Percentiles rank a stretch among this genome's conserved stretches.
Conservation (phyloP, 2,113 vertebrate genomes). For the Danio rerio region DNA sequence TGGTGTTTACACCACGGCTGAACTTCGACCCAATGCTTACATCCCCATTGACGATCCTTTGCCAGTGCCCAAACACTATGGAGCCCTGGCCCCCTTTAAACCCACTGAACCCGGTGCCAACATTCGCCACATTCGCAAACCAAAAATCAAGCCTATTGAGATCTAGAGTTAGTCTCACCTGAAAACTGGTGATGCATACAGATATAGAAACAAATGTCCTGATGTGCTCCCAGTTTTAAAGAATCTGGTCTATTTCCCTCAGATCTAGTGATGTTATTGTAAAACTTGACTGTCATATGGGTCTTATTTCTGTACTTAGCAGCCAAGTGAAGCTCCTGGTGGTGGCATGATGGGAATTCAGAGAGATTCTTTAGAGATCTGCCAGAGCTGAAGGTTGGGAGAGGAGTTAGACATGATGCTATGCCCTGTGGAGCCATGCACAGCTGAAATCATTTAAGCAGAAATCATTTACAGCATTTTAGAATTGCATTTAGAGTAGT, state of each 20-base stretch:
- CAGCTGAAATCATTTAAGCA: background rate
- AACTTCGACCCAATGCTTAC: constrained; percentile 82
- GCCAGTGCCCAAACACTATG: constrained; percentile 83
- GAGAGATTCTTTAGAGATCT: constrained; percentile 10
- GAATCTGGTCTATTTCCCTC: constrained; percentile 15
- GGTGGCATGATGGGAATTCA: constrained; percentile 22
- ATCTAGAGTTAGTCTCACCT: constrained; percentile 65
- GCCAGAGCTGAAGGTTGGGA: constrained; percentile 1
- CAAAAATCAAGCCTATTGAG: constrained; percentile 76
- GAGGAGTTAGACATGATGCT: background rate
- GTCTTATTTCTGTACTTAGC: constrained; percentile 8
- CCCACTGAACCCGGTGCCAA: constrained; percentile 76
- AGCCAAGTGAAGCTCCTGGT: background rate
- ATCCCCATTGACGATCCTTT: constrained; percentile 72
- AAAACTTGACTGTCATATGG: constrained; percentile 3
- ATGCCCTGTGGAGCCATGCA: background rate
- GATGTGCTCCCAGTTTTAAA: background rate
- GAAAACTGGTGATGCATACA: background rate
- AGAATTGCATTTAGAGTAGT: background rate
- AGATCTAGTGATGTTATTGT: background rate
- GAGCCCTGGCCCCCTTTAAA: constrained; percentile 83
- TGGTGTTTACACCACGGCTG: constrained; percentile 75
- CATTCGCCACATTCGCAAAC: constrained; percentile 84
- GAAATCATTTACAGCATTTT: background rate
- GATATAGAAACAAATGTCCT: background rate